A percentile compares a stretch with the other conserved stretches of the same genome.
phyloP scores from a whole-genome alignment of 2,888 invertebrate species.

The Caenorhabditis panamensis region DNA sequence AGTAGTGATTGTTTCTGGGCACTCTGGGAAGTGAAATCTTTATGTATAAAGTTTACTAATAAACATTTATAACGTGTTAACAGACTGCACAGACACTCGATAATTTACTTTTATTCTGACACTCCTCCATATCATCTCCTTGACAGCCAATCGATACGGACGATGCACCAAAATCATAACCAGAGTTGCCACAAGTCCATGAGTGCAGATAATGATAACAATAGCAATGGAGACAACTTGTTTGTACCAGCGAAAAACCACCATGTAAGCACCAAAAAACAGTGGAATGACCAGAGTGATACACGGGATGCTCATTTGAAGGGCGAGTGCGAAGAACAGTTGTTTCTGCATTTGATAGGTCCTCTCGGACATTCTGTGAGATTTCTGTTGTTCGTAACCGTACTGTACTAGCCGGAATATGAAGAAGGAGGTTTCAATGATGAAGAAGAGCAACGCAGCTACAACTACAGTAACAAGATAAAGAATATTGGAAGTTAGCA shows the following conservation, averaged over 20 bases:
- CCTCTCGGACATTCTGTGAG: background rate
- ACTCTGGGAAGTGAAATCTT: too few species aligned
- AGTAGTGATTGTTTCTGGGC: too few species aligned
- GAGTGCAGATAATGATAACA: background rate
- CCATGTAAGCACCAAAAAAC: background rate
- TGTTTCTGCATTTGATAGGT: background rate
- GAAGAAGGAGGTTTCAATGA: too few species aligned
- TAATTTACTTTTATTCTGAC: too few species aligned
- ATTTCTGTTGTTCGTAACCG: background rate
- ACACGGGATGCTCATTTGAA: background rate
- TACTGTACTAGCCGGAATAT: too few species aligned
- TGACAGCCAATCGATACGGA: slow-evolving; percentile 7
- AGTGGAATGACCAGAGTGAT: background rate
- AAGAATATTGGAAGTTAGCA: too few species aligned
- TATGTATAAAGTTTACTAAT: too few species aligned
- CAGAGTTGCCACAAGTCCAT: slow-evolving; percentile 13
- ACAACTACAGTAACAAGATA: too few species aligned
- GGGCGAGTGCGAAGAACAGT: background rate
- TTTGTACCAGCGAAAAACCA: background rate
- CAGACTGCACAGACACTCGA: too few species aligned
- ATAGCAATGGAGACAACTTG: slow-evolving; percentile 1
- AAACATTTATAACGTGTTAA: too few species aligned
- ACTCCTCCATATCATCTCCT: too few species aligned
- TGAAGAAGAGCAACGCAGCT: too few species aligned
- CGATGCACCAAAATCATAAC: slow-evolving; percentile 7